A percentile compares a stretch with the other conserved stretches of the same genome.
These are phyloP conservation scores for Eulithis prunata DNA, from an alignment of 2,888 invertebrate species.

Conservation along the genomic window DNA sequence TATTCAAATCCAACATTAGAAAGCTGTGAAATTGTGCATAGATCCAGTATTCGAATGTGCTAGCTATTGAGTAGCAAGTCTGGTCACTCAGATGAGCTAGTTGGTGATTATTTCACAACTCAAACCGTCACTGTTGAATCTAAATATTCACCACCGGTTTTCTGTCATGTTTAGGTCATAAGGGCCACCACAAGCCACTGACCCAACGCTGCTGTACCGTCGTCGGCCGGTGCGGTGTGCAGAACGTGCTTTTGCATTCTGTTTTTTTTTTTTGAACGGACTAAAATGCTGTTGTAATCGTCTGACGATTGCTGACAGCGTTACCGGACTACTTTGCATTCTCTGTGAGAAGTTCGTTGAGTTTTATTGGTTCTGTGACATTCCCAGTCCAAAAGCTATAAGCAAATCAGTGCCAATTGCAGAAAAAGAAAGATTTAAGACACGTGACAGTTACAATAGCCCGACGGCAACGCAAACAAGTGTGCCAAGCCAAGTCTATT, in stretches of 20 bases:
- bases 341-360: not conserved
- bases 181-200: not conserved
- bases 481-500: constrained; percentile 18
- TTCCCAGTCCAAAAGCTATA: not conserved
- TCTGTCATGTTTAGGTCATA: constrained; percentile 1
- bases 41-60: too few relatives aligned
- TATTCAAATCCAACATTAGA: too few relatives aligned
- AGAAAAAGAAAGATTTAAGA: too few relatives aligned
- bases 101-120: not conserved
- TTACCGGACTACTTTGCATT: too few relatives aligned
- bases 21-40: too few relatives aligned
- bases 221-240: not conserved
- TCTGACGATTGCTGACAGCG: too few relatives aligned
- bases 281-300: too few relatives aligned
- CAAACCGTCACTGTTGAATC: not conserved
- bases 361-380: not conserved
- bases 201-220: not conserved
- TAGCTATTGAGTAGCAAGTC: too few relatives aligned
- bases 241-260: not conserved
- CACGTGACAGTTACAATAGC: too few relatives aligned
- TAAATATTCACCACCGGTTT: not conserved
- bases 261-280: too few relatives aligned
- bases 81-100: not conserved
- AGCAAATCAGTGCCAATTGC: too few relatives aligned
- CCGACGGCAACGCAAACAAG: not conserved